A percentile compares a stretch with the other conserved stretches of the same genome.
phyloP scores from a whole-genome alignment of 2,888 invertebrate genomes.

The Tipula unca region DNA sequence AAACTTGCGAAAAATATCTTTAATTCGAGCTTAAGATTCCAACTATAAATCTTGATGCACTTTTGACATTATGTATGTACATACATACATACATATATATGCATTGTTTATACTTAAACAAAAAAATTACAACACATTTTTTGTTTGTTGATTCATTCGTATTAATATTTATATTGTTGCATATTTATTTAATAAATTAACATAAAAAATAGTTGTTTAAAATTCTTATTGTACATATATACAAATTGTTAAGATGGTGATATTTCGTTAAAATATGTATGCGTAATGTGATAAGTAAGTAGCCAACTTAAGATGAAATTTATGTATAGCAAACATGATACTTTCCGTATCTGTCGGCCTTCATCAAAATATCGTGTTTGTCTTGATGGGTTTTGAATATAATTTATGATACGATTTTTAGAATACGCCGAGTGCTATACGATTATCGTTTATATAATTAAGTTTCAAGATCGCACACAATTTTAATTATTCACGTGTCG shows the following conservation, averaged over 20 bases:
- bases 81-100: too few relatives aligned
- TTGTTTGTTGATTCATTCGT: too few relatives aligned
- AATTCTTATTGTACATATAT: neutral
- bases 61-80: neutral
- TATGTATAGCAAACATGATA: too few relatives aligned
- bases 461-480: too few relatives aligned
- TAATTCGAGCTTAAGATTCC: too few relatives aligned
- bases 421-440: too few relatives aligned
- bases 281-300: neutral
- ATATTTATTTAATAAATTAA: neutral
- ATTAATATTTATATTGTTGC: neutral
- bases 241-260: neutral
- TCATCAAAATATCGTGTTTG: neutral
- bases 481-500: too few relatives aligned
- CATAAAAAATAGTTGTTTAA: neutral
- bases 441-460: too few relatives aligned
- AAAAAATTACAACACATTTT: neutral
- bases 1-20: too few relatives aligned
- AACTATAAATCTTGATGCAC: neutral
- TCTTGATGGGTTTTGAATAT: too few relatives aligned
- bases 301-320: neutral
- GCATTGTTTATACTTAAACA: neutral
- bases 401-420: too few relatives aligned
- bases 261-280: neutral
- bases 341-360: neutral